Conservation (phyloP, 1,140 invertebrate genomes). For the Drosophila mayri region DNA sequence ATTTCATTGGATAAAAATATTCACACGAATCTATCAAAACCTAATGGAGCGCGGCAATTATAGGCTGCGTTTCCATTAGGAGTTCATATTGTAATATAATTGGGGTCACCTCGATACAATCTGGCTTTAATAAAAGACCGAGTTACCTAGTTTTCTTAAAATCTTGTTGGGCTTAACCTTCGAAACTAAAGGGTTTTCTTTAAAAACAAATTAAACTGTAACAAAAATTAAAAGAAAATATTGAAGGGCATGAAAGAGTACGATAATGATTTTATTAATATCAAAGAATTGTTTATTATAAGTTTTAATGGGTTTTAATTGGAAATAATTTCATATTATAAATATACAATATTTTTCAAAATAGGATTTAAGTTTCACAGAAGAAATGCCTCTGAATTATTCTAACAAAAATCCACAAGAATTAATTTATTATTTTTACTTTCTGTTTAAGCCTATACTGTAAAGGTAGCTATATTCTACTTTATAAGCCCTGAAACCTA, state of each 20-base stretch:
- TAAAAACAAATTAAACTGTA: background rate
- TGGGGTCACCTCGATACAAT: conserved; percentile 11
- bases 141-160: background rate
- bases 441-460: background rate
- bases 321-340: no score
- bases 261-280: background rate
- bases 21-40: conserved; percentile 40
- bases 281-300: no score
- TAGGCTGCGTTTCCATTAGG: background rate
- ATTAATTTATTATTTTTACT: background rate
- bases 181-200: background rate
- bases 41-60: conserved; percentile 17
- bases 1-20: conserved; percentile 41
- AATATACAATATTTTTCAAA: no score
- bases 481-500: conserved; percentile 1
- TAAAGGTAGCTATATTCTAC: background rate
- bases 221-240: background rate
- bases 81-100: conserved; percentile 27
- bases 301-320: no score
- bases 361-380: no score
- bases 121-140: background rate
- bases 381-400: background rate
- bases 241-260: no score
- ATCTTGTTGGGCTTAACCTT: background rate
- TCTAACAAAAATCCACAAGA: background rate